Conservation (phyloP, 2,797 vertebrate species). For the Hozukius guyotensis region DNA sequence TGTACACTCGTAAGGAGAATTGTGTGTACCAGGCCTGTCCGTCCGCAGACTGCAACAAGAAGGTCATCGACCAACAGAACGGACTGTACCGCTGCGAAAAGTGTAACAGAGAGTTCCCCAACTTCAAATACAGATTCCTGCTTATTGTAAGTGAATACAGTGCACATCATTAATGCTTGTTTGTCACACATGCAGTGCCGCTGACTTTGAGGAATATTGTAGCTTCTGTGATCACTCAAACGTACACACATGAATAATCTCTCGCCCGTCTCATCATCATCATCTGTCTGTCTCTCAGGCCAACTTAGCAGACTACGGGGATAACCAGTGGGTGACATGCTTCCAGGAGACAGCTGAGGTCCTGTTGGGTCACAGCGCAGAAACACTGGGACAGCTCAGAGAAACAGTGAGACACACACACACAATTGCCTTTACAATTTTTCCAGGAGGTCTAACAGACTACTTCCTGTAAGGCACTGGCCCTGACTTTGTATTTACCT, state of each 20-base stretch:
- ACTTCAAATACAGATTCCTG: slow-evolving; percentile 94
- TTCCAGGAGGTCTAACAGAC: slow-evolving; percentile 12
- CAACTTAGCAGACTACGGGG: slow-evolving; percentile 92
- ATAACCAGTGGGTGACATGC: slow-evolving; percentile 97
- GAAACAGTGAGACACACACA: slow-evolving; percentile 86
- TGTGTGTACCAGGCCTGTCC: slow-evolving; percentile 96
- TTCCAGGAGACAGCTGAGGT: slow-evolving; percentile 94
- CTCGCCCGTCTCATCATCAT: slow-evolving; percentile 7
- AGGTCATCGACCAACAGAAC: slow-evolving; percentile 93
- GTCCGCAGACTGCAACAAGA: slow-evolving; percentile 92
- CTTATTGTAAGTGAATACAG: slow-evolving; percentile 86
- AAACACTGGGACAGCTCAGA: slow-evolving; percentile 89
- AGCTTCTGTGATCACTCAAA: slow-evolving; percentile 4
- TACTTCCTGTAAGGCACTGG: slow-evolving; percentile 24
- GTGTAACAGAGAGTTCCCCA: slow-evolving; percentile 90
- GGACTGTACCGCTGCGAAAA: slow-evolving; percentile 94
- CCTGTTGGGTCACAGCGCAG: slow-evolving; percentile 89
- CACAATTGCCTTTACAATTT: slow-evolving; percentile 24
- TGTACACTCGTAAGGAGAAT: slow-evolving; percentile 92
- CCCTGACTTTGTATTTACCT: slow-evolving; percentile 26
- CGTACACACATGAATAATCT: slow-evolving; percentile 31
- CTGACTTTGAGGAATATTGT: slow-evolving; percentile 18
- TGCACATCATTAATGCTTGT: slow-evolving; percentile 5
- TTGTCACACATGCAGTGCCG: not conserved
- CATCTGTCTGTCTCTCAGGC: slow-evolving; percentile 78